Evolutionary conservation across 1,140 invertebrate species (phyloP).

Genomic region (Trypoxylus dichotomus): DNA sequence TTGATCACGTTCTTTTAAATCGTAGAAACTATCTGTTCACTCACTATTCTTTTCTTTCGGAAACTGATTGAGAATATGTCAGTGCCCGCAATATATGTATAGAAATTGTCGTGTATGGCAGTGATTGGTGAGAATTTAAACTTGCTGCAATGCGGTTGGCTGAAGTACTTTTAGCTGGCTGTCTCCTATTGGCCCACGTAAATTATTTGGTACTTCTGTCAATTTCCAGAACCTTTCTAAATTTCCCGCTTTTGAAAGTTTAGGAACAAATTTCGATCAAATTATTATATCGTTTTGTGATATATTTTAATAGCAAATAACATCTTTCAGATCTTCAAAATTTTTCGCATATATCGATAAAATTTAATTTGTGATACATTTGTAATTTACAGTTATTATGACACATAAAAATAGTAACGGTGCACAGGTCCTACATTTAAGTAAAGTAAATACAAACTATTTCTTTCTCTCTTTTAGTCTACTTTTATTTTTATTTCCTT

Average conservation of each 20-base stretch:
- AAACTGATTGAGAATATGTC: slow-evolving; percentile 51
- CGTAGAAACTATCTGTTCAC: background rate
- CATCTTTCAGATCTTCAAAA: no score
- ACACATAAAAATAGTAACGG: background rate
- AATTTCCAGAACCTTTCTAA: slow-evolving; percentile 24
- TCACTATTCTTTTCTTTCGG: slow-evolving; percentile 27
- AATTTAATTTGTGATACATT: no score
- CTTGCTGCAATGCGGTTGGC: slow-evolving; percentile 47
- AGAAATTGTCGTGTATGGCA: slow-evolving; percentile 56
- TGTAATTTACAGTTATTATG: background rate
- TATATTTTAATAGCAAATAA: background rate
- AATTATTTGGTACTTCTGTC: background rate
- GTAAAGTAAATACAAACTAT: background rate
- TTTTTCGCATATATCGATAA: no score
- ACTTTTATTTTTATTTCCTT: background rate
- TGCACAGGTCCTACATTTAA: background rate
- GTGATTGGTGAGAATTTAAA: slow-evolving; percentile 54
- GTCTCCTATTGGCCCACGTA: slow-evolving; percentile 60
- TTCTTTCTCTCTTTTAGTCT: background rate
- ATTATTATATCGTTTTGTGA: no score
- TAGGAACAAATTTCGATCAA: background rate
- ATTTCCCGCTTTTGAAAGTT: slow-evolving; percentile 23
- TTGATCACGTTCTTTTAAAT: background rate
- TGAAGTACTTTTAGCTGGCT: slow-evolving; percentile 54
- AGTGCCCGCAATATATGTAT: slow-evolving; percentile 56